Evolutionary conservation across 2,113 vertebrate species (phyloP).

Genomic region (Lepisosteus osseus): DNA sequence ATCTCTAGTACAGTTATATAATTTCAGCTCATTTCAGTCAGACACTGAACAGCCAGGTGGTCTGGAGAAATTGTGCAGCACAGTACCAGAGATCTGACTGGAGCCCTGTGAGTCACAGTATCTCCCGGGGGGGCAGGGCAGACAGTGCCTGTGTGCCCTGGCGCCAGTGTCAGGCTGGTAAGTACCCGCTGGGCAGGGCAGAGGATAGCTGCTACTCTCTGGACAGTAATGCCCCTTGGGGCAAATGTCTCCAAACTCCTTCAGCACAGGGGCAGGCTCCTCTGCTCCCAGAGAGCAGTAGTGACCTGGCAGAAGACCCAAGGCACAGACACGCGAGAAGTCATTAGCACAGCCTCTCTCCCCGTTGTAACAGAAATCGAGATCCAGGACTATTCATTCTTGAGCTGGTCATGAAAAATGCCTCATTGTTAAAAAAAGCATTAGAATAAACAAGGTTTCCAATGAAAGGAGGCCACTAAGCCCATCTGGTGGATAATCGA

Average conservation of each 20-base stretch:
- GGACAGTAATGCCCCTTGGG: conserved; percentile 82
- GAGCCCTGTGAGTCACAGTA: conserved; percentile 65
- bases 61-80: neutral
- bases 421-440: too few relatives aligned
- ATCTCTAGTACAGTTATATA: too few relatives aligned
- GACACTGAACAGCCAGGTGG: too few relatives aligned
- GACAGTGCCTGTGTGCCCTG: conserved; percentile 63
- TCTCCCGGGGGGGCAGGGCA: conserved; percentile 70
- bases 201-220: conserved; percentile 61
- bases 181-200: conserved; percentile 76
- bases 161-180: conserved; percentile 68
- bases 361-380: too few relatives aligned
- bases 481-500: too few relatives aligned
- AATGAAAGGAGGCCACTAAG: too few relatives aligned
- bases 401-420: too few relatives aligned
- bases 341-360: too few relatives aligned
- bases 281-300: conserved; percentile 53
- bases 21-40: too few relatives aligned
- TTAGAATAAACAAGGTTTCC: too few relatives aligned
- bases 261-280: conserved; percentile 55
- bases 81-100: conserved; percentile 56
- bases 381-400: too few relatives aligned
- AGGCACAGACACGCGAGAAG: too few relatives aligned
- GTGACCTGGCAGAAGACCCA: conserved; percentile 59
- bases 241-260: conserved; percentile 76